Percentiles rank a stretch among this genome's conserved stretches.
Conservation (phyloP, 2,797 vertebrate species). For the Odontamblyopus lacepedii region DNA sequence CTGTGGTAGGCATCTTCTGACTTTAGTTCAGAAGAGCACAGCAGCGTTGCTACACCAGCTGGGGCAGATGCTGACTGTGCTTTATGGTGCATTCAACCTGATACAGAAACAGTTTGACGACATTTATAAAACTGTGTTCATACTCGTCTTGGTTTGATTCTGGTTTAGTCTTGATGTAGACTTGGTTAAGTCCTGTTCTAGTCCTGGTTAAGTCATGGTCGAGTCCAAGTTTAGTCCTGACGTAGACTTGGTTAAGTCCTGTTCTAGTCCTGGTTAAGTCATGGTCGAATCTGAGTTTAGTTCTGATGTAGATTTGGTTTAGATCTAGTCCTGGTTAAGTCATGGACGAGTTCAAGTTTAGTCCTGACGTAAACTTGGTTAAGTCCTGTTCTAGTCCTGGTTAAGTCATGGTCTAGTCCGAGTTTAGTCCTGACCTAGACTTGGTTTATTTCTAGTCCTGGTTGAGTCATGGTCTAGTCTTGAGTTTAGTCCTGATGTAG, state of each 20-base stretch:
- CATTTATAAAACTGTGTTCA: not conserved
- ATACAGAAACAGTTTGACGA: not conserved
- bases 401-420: not conserved
- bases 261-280: not conserved
- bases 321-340: not conserved
- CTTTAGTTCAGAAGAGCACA: not conserved
- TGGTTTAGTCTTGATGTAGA: not conserved
- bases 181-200: not conserved
- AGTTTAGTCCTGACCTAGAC: not conserved
- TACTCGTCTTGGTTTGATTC: not conserved
- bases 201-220: not conserved
- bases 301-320: too few relatives aligned
- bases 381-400: not conserved
- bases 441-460: not conserved
- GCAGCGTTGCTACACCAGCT: not conserved
- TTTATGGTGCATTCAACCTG: not conserved
- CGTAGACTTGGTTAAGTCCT: too few relatives aligned
- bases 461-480: not conserved
- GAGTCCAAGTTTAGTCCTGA: not conserved
- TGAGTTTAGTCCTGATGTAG: not conserved
- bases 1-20: not conserved
- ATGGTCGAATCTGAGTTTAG: not conserved
- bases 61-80: not conserved
- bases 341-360: too few relatives aligned
- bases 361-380: not conserved